Evolutionary conservation across 2,797 vertebrate genomes (phyloP).

Genomic region (Cyclopterus lumpus): DNA sequence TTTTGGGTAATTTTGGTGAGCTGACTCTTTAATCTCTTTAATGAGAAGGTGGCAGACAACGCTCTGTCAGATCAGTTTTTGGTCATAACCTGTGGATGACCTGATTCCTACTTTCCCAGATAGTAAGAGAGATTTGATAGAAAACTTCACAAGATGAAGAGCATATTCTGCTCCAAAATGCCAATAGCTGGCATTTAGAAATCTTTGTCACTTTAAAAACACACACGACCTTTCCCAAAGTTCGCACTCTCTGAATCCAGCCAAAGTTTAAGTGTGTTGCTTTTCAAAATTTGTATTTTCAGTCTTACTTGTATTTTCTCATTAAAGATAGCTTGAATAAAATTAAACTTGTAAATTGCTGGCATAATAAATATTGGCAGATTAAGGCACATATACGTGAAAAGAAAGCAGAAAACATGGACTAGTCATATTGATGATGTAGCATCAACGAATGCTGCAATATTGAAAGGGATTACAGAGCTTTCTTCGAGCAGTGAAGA

Average conservation of each 20-base stretch:
- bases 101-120: conserved; percentile 11
- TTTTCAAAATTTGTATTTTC: conserved; percentile 7
- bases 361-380: not conserved
- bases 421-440: conserved; percentile 20
- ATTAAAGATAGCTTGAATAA: conserved; percentile 32
- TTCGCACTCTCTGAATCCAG: conserved; percentile 25
- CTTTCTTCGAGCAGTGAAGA: conserved; percentile 13
- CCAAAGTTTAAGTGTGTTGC: conserved; percentile 12
- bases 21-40: conserved; percentile 4
- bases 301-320: not conserved
- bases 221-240: conserved; percentile 59
- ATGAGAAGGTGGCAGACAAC: not conserved
- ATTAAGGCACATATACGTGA: not conserved
- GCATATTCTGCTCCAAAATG: conserved; percentile 52
- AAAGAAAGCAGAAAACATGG: not conserved
- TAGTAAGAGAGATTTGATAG: conserved; percentile 25
- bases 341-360: conserved; percentile 18
- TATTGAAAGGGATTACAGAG: conserved; percentile 2
- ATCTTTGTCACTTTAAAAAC: conserved; percentile 40
- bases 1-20: not conserved
- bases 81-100: conserved; percentile 18
- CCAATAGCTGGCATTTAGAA: conserved; percentile 61
- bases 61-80: not conserved
- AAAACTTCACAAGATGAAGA: conserved; percentile 45
- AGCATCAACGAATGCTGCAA: not conserved